A percentile compares a stretch with the other conserved stretches of the same genome.
Evolutionary conservation across 1,140 invertebrate genomes (phyloP).

Genomic region (Aricia agestis): DNA sequence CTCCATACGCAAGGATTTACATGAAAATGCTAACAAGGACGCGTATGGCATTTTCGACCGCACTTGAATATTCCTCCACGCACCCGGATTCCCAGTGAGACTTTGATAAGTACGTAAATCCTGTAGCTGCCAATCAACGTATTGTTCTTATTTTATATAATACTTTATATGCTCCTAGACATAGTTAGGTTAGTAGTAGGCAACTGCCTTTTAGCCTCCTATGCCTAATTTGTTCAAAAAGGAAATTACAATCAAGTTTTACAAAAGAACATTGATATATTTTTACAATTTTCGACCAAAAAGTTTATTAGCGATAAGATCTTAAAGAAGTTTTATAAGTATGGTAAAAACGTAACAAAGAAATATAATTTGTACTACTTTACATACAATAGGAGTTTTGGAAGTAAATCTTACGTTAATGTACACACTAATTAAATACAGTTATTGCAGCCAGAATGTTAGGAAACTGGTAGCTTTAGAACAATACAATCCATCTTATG

Average conservation of each 20-base stretch:
- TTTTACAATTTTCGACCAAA: background rate
- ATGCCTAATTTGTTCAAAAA: no score
- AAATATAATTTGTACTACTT: slow-evolving; percentile 14
- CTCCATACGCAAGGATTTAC: slow-evolving; percentile 73
- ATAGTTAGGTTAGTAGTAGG: no score
- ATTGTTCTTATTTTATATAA: no score
- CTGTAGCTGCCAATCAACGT: background rate
- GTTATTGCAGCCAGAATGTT: background rate
- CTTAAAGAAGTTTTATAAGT: background rate
- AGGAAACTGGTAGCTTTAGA: background rate
- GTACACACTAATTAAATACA: slow-evolving; percentile 5
- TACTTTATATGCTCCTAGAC: no score
- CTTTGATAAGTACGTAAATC: background rate
- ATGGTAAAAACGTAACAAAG: slow-evolving; percentile 8
- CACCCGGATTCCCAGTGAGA: background rate
- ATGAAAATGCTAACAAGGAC: slow-evolving; percentile 64
- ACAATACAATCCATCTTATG: background rate
- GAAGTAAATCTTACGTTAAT: slow-evolving; percentile 8
- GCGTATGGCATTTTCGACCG: slow-evolving; percentile 71
- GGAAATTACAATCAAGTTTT: no score
- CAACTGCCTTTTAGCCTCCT: no score
- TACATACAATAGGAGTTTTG: slow-evolving; percentile 13
- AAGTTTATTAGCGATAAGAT: background rate
- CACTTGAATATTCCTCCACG: slow-evolving; percentile 51
- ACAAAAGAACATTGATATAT: no score